Percentiles rank a stretch among this genome's conserved stretches.
Conservation (phyloP, 2,888 invertebrate species). For the Theretra japonica region DNA sequence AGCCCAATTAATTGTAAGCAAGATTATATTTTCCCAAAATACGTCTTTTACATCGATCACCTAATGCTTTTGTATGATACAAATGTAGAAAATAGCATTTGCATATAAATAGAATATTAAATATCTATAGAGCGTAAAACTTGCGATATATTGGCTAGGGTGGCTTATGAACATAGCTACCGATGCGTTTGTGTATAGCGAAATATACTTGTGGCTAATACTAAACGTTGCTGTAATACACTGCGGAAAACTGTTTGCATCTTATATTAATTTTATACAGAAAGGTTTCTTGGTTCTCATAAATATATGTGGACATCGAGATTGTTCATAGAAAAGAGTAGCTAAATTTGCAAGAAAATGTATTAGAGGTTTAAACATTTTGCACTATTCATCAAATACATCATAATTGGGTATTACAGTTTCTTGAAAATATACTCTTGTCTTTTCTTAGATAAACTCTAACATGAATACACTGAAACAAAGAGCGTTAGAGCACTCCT, state of each 20-base stretch:
- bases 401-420: background rate
- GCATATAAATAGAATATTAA: slow-evolving; percentile 38
- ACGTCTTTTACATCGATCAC: slow-evolving; percentile 41
- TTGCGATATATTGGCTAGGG: background rate
- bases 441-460: slow-evolving; percentile 19
- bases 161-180: slow-evolving; percentile 12
- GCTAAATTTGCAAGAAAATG: background rate
- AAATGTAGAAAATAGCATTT: slow-evolving; percentile 67
- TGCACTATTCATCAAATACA: background rate
- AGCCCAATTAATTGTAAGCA: slow-evolving; percentile 48
- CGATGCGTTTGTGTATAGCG: slow-evolving; percentile 9
- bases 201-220: background rate
- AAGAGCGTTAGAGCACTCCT: background rate
- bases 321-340: background rate
- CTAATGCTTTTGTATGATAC: slow-evolving; percentile 53
- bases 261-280: background rate
- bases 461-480: slow-evolving; percentile 8
- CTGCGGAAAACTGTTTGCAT: background rate
- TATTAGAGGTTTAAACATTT: background rate
- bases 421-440: slow-evolving; percentile 11
- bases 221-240: slow-evolving; percentile 9
- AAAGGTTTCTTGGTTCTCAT: background rate
- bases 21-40: slow-evolving; percentile 44
- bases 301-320: background rate
- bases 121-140: background rate